Evolutionary conservation across 2,888 invertebrate genomes (phyloP), one percentile per base, ranked within the genome.

Genomic region (Branchipolynoe longqiensis): DNA sequence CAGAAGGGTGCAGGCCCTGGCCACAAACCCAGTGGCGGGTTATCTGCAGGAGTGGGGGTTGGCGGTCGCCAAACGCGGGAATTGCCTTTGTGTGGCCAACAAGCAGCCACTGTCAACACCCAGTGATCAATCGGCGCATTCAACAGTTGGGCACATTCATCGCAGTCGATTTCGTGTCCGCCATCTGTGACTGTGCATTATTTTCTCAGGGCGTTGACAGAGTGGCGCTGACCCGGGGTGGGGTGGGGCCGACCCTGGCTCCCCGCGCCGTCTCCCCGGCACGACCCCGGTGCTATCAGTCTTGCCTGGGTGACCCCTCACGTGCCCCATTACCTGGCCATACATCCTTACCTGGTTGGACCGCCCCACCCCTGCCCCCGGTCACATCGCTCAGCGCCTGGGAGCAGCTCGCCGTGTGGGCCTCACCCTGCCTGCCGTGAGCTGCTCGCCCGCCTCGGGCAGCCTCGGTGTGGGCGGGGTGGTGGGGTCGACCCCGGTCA

Each of bases 81-180:
- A 48, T 78, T 78, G 78, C 78, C 78, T 78, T 78, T 78, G 78
- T 78, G 48, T 41, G 78, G 48, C 48, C 48, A 78, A 12, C 78
- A 78, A 78, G 48, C 78, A 41, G 25, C 48, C 31, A 18, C 78
- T 33, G 78, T 78, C 78, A 48, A 25, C 78, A 73, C 12, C 8
- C 6, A 31, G 41, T 78, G 78, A 78, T 78, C 78, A 78, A 78
- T 78, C 78, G 78, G 14, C 78, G 54, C 78, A 28, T 78, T 78
- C 78, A 78, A 78, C 78, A 78, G 78, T 78, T 78, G 78, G 78
- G 25, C 48, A 48, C 78, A 41, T 78, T 41, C 41, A 25, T n/a
- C n/a, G 6, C 25, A 28, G 41, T 78, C 78, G 48, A 48, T 78
- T 48, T 78, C 1, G 78, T 48, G 48, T 25, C 22, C 78, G 28